A percentile compares a stretch with the other conserved stretches of the same genome.
Evolutionary conservation across 2,113 vertebrate species (phyloP).

Genomic region (Gadus macrocephalus): DNA sequence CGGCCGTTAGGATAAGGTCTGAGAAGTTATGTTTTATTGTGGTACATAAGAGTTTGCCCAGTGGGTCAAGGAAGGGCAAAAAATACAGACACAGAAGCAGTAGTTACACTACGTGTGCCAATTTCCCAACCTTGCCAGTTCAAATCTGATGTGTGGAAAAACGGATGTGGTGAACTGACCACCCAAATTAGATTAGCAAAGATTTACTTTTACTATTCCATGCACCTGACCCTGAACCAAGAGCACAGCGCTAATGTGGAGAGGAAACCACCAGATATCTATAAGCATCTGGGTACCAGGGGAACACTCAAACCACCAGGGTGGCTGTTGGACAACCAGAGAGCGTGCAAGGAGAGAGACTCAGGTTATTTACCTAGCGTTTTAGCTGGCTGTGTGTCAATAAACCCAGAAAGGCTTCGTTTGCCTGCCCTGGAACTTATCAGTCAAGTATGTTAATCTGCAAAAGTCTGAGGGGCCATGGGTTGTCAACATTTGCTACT

Average conservation of each 20-base stretch:
- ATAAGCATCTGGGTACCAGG: neutral
- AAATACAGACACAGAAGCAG: slow-evolving; percentile 4
- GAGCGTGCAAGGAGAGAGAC: neutral
- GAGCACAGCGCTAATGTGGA: neutral
- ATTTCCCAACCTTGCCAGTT: neutral
- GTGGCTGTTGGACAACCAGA: neutral
- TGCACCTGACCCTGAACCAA: slow-evolving; percentile 21
- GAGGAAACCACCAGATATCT: slow-evolving; percentile 3
- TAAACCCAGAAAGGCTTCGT: slow-evolving; percentile 28
- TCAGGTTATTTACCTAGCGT: neutral
- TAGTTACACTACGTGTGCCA: slow-evolving; percentile 9
- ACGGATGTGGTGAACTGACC: neutral
- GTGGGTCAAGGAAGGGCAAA: neutral
- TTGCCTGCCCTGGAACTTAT: slow-evolving; percentile 33
- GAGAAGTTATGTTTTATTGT: neutral
- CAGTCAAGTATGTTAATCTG: slow-evolving; percentile 40
- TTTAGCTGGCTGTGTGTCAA: slow-evolving; percentile 8
- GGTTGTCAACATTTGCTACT: neutral
- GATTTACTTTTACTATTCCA: slow-evolving; percentile 28
- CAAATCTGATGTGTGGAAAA: slow-evolving; percentile 3
- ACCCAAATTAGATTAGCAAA: slow-evolving; percentile 32
- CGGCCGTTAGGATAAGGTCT: no score
- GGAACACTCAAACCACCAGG: neutral
- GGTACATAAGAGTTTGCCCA: neutral
- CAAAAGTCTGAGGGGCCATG: slow-evolving; percentile 32